Base-by-base conservation (phyloP, 2,797 vertebrate genomes). In the Kryptolebias ocellatus region DNA sequence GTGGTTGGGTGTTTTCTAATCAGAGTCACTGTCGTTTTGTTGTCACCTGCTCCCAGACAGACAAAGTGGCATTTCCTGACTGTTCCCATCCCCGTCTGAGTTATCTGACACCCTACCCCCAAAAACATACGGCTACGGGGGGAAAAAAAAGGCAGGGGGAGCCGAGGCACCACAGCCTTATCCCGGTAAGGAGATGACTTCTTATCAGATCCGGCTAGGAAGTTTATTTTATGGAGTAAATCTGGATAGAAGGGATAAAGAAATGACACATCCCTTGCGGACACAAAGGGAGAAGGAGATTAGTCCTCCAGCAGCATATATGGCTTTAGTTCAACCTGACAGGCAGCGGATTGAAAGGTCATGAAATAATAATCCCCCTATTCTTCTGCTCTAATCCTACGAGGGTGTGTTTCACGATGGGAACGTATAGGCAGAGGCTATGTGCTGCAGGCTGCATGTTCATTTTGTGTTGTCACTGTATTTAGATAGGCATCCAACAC, bases 141-240 rank as follows among this genome's bases (percentile, higher is more conserved):
- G 80, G 82, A 68, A 86, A 20, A 4, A 24, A 78, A 82, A 76
- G 79, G 80, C 84, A 84, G 86, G 81, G 76, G 78, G 82, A 79
- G 85, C 74, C 77, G 83, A 82, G 76, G 84, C 84, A 81, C 80
- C 75, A 47, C 84, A 68, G 88, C 85, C 89, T 90, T 90, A 91
- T 90, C 91, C 89, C 70, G 73, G 84, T 88, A 87, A 92, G 89
- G 89, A 92, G 89, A 90, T 88, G 90, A 88, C 82, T 90, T 90
- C 89, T 91, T 91, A 92, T 92, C 90, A 91, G 89, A 92, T 92
- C 85, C 86, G 83, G 68, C 83, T 85, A 85, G 91, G 91, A 92
- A 92, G 91, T 92, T 92, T 92, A 92, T 92, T 92, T 92, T 92
- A 90, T 90, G 83, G 90, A 91, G 82, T 90, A 92, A 92, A 92